Conservation (phyloP, 2,797 vertebrate genomes). For the Phalloptychus januarius region DNA sequence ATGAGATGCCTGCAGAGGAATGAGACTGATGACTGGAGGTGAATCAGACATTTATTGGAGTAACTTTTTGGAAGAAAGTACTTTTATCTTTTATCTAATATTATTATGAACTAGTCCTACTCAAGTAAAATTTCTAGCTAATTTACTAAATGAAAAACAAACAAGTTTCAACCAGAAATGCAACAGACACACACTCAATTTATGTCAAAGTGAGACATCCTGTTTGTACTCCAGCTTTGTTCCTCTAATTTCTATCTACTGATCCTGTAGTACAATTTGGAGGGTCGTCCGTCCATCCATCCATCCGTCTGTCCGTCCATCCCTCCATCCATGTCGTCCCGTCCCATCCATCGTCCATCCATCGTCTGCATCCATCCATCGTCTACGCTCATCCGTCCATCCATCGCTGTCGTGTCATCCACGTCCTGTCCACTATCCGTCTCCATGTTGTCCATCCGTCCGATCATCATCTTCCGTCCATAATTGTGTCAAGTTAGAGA, state of each 20-base stretch:
- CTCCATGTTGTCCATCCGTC: too few relatives aligned
- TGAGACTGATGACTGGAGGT: background rate
- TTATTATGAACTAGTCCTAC: background rate
- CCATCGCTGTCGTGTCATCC: too few relatives aligned
- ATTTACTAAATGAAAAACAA: background rate
- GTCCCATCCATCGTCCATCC: too few relatives aligned
- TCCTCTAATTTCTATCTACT: background rate
- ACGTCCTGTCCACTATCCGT: too few relatives aligned
- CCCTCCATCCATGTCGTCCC: too few relatives aligned
- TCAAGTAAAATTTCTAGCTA: background rate
- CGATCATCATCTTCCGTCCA: too few relatives aligned
- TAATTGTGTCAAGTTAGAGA: too few relatives aligned
- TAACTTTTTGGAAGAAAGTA: background rate
- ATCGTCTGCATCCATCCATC: too few relatives aligned
- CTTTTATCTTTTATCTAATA: background rate
- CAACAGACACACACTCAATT: background rate
- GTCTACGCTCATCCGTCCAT: background rate
- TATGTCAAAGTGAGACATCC: background rate
- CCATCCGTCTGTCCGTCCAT: too few relatives aligned
- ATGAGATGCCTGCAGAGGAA: background rate
- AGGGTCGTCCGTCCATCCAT: background rate
- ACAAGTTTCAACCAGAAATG: background rate
- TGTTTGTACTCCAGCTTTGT: background rate
- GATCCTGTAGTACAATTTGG: background rate
- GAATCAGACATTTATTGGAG: background rate